Evolutionary conservation across 2,888 invertebrate species (phyloP), one percentile per base, ranked within the genome.

Genomic region (Margaritifera margaritifera): DNA sequence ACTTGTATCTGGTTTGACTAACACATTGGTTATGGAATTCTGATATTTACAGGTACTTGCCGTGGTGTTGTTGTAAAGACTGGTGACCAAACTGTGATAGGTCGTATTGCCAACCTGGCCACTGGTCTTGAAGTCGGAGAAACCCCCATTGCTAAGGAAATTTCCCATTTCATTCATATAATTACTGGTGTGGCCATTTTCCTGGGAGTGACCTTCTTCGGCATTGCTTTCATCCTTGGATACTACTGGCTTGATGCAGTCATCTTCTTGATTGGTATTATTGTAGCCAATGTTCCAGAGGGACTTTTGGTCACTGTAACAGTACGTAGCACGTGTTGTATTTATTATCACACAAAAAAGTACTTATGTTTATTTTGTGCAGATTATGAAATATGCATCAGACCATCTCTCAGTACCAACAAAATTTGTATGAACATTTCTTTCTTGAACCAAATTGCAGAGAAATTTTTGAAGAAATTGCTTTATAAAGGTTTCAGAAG

Each of bases 231-330:
- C 91, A 86, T 97, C 89, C 94, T 99, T 84, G 98, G 98, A 86
- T 99, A 99, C 92, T 96, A 97, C 91, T 99, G 98, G 98, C 93
- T 99, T 85, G 99, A 99, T 90, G 98, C 99, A 89, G 98, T 99
- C 83, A 98, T 99, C 91, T 99, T 99, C 94, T 84, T 91, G 71
- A 99, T 99, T 90, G 99, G 99, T 71, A 99, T 99, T 91, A 99
- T 99, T 92, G 99, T 99, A 79, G 99, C 99, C 79, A 99, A 99
- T 91, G 99, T 99, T 84, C 99, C 99, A 58, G 99, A 99, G 93
- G 98, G 99, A 92, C 93, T 99, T 55, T 92, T 99, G 85, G 99
- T 99, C 82, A 99, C 99, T 80, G 99, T 99, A 79, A 99, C 99
- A 70, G 99, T 94, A 85, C 88, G 88, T 87, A 18, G 11, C 15